Evolutionary conservation across 2,888 invertebrate genomes (phyloP), one percentile per base, ranked within the genome.

Genomic region (Calliopum simillimum): DNA sequence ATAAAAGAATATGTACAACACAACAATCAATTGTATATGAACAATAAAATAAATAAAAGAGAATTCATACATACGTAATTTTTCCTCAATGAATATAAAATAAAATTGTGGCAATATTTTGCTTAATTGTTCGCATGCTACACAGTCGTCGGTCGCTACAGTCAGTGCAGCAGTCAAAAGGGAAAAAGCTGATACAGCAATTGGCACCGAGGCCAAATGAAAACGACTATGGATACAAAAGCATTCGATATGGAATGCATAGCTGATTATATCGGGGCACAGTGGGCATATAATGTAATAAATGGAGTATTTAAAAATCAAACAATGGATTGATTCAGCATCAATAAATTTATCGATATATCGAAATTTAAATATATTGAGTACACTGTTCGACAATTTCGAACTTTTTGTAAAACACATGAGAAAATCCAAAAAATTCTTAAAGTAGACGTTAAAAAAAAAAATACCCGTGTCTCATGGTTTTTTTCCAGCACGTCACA

Each of bases 101-200:
- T 56, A 65, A 41, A 43, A 65, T 23, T 65, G 65, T 23, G 49
- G 53, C 16, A 65, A 65, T 55, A 55, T 64, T 61, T 64, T 64
- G 64, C 19, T 64, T 53, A 64, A 64, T 64, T 64, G 64, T 64
- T 41, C 43, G 64, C 49, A 53, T 51, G 41, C 43, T 11, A n/a
- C 25, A 33, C 12, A 33, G 41, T n/a, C n/a, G n/a, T n/a, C n/a
- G n/a, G n/a, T n/a, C n/a, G n/a, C n/a, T n/a, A n/a, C n/a, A 43
- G 33, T 41, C 51, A 33, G 25, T 16, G 8, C 33, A 33, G 33
- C 8, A 33, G 33, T 33, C 2, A 33, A 33, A 19, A 41, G 5
- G 23, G 23, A 19, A n/a, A n/a, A n/a, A 47, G 62, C 12, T 13
- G 33, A 33, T 8, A 33, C 8, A 33, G 33, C 5, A 33, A 33